Evolutionary conservation across 2,888 invertebrate species (phyloP), one percentile per base, ranked within the genome.

Genomic region (Drosophila siamana): DNA sequence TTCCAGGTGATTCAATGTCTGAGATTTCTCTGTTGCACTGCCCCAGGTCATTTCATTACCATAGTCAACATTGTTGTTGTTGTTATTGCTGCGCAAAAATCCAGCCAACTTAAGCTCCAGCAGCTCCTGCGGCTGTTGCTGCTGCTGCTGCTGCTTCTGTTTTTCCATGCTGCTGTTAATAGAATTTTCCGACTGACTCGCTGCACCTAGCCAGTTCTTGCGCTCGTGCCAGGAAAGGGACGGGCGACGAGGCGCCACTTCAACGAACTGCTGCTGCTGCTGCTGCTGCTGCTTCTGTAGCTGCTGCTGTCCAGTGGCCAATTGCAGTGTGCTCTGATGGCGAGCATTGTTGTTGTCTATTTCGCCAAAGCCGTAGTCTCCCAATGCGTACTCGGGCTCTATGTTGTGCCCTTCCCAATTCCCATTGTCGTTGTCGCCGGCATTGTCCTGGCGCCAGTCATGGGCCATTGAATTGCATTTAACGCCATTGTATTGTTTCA

Each of bases 11-110:
- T 77, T 81, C 74, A 84, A 71, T 84, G 87, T 70, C 75, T 46
- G 66, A 68, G 76, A 84, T 89, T 85, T 81, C 74, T 89, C 83
- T 65, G 69, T 64, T 69, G 74, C 74, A 54, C 44, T 78, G 78
- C 89, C 78, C 77, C 78, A 69, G 79, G 90, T 78, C 71, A 78
- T 80, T 88, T 84, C 79, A 84, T 85, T 85, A 89, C 73, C 69
- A 82, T 74, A 86, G 88, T 86, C 88, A 86, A 85, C 89, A 88
- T 50, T 63, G 43, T 41, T 46, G 52, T 28, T 48, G 67, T 13
- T 48, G 28, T 46, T 30, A 16, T 13, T 48, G n/a, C 28, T 48
- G 36, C 19, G 19, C 51, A 15, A n/a, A 26, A 8, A 16, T 40
- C 38, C 26, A 40, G 51, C 7, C 38, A 36, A 36, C 26, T 52